A percentile compares a stretch with the other conserved stretches of the same genome.
Conservation (phyloP, 2,797 vertebrate genomes). For the Tapera naevia region DNA sequence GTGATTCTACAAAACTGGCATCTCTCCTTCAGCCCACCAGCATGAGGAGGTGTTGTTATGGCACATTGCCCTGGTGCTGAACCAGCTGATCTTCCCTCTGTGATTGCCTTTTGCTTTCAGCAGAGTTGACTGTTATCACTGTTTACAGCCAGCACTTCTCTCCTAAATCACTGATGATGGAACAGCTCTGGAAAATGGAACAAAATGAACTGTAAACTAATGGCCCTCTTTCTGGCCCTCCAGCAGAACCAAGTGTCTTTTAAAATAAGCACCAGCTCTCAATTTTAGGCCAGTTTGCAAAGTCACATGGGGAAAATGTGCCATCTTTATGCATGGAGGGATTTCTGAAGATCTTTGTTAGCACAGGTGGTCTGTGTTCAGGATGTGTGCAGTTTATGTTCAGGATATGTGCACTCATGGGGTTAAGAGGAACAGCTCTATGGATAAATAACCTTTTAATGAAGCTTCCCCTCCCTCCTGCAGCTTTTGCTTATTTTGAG, state of each 20-base stretch:
- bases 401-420: neutral
- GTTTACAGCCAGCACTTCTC: neutral
- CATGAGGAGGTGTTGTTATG: neutral
- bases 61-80: neutral
- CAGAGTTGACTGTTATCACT: rapidly evolving
- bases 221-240: neutral
- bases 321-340: neutral
- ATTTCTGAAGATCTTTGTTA: neutral
- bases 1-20: too few relatives aligned
- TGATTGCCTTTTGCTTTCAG: neutral
- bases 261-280: neutral
- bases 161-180: neutral
- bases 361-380: too few relatives aligned
- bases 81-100: neutral
- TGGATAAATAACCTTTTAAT: neutral
- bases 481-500: neutral
- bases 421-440: neutral
- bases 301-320: neutral
- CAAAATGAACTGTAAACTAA: neutral
- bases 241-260: neutral
- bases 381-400: neutral
- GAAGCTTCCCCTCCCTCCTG: neutral
- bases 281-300: neutral
- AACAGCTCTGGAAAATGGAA: neutral
- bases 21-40: neutral